Base-by-base conservation (phyloP, 2,888 invertebrate species). In the Lingula anatina region DNA sequence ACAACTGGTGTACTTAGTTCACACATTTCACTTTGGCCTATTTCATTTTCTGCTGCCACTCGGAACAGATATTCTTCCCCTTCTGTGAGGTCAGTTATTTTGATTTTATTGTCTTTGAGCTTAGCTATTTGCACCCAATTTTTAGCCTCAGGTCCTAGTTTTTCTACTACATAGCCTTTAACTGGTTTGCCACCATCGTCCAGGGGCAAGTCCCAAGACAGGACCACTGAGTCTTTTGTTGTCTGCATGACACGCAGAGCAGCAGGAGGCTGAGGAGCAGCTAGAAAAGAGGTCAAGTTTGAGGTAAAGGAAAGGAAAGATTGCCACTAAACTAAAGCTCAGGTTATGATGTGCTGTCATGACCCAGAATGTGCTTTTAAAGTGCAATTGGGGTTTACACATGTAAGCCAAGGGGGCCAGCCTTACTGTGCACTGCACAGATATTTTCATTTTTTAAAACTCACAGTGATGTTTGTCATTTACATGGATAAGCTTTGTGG, bases 31-130 rank as follows among this genome's bases (percentile, higher is more conserved):
- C 75, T 68, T 21, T 56, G 40, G 15, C 71, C 73, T 15, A 68
- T 66, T n/a, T 71, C 66, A 55, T 93, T 94, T 62, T 86, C 85
- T 0, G 92, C 91, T 64, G 86, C 84, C 9, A 93, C 84, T 53
- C 91, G 83, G 83, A 93, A 90, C 79, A 87, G 83, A 71, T 92
- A 92, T n/a, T 65, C 58, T 12, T 55, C 68, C 86, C 66, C 70
- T 38, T 62, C 57, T 31, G 60, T 60, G 18, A 71, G 54, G 36
- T 61, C 60, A 9, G 60, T 61, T 18, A 72, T 55, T 46, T 62
- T 55, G 43, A n/a, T n/a, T n/a, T n/a, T n/a, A n/a, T n/a, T n/a
- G n/a, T n/a, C n/a, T n/a, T n/a, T n/a, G n/a, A n/a, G n/a, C 18
- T 64, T 55, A 0, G 65, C 62, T 9, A 70, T 63, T 44, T 61